Evolutionary conservation across 2,113 vertebrate genomes (phyloP).

Genomic region (Ascaphus truei): DNA sequence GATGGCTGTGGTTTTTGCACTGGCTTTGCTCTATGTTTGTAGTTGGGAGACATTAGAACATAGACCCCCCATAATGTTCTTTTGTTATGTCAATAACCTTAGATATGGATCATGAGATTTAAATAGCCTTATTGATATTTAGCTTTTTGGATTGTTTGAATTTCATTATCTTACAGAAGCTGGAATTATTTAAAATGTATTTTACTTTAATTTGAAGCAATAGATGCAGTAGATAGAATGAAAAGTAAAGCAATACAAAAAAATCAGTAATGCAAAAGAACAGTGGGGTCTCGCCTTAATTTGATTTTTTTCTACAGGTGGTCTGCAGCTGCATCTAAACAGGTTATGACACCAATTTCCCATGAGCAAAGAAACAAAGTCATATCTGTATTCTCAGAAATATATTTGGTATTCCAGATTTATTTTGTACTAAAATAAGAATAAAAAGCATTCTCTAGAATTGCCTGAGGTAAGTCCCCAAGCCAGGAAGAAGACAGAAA

Average conservation of each 20-base stretch:
- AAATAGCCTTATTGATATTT: neutral
- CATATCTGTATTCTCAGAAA: conserved; percentile 69
- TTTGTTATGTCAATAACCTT: too few relatives aligned
- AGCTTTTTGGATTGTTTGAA: neutral
- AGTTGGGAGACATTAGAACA: too few relatives aligned
- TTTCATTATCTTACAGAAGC: too few relatives aligned
- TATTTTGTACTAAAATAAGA: conserved; percentile 84
- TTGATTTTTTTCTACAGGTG: conserved; percentile 96
- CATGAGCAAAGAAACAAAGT: conserved; percentile 70
- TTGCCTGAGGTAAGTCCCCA: conserved; percentile 80
- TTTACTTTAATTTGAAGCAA: conserved; percentile 35
- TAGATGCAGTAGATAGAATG: conserved; percentile 58
- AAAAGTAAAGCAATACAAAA: conserved; percentile 71
- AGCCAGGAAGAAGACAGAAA: conserved; percentile 78
- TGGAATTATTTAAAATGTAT: conserved; percentile 48
- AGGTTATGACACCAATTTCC: conserved; percentile 76
- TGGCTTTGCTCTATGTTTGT: too few relatives aligned
- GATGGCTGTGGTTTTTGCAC: too few relatives aligned
- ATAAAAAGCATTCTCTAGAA: conserved; percentile 73
- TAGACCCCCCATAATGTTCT: too few relatives aligned
- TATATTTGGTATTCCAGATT: conserved; percentile 70
- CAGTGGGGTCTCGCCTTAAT: conserved; percentile 88
- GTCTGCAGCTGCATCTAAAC: conserved; percentile 84
- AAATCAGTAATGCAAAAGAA: conserved; percentile 78
- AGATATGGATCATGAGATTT: too few relatives aligned